Conservation (phyloP, 2,797 vertebrate species). For the Tragelaphus eurycerus region DNA sequence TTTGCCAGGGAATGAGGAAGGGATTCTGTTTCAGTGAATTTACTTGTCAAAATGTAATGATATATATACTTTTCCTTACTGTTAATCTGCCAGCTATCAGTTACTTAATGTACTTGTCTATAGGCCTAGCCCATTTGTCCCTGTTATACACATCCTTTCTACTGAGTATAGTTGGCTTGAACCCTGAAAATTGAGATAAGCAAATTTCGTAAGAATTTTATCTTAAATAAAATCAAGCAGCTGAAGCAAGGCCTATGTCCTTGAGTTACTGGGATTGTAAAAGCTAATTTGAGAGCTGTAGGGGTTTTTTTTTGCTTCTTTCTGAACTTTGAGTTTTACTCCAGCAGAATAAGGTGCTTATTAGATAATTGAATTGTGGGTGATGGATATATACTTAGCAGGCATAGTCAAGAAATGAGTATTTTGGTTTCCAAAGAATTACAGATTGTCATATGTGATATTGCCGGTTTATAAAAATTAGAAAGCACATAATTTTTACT, state of each 20-base stretch:
- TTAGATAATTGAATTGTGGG: not conserved
- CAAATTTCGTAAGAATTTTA: slow-evolving; percentile 5
- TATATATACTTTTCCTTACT: not conserved
- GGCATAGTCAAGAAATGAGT: not conserved
- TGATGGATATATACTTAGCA: not conserved
- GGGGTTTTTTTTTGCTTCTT: not conserved
- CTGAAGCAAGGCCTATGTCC: not conserved
- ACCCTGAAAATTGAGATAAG: not conserved
- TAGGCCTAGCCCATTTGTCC: not conserved
- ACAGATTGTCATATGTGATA: not conserved
- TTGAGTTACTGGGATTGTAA: not conserved
- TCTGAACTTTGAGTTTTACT: slow-evolving; percentile 32
- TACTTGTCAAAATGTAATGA: not conserved
- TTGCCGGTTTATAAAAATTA: slow-evolving; percentile 10
- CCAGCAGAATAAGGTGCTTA: not conserved
- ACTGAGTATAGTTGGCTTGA: not conserved
- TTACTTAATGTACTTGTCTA: not conserved
- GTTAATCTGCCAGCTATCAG: not conserved
- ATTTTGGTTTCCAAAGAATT: not conserved
- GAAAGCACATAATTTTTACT: not conserved
- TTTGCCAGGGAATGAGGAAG: not conserved
- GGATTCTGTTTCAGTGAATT: not conserved
- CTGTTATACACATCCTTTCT: not conserved
- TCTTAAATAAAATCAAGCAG: not conserved
- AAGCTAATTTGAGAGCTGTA: not conserved